These are phyloP conservation scores for Nesoenas mayeri DNA, from an alignment of 2,113 vertebrate genomes.

Conservation along the genomic window DNA sequence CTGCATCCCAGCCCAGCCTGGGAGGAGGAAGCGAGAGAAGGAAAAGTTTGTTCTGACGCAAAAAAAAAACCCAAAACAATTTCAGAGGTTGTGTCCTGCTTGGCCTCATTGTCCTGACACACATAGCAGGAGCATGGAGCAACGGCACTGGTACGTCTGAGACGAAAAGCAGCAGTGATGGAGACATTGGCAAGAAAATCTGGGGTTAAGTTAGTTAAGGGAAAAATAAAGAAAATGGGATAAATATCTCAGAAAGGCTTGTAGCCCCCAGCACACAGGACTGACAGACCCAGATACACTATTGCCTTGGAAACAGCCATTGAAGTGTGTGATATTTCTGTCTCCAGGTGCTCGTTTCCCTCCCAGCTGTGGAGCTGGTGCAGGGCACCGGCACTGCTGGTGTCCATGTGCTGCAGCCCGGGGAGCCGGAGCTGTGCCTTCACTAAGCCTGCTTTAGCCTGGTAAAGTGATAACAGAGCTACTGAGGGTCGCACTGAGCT, in stretches of 20 bases:
- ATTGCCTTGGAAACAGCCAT: neutral
- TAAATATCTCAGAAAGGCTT: neutral
- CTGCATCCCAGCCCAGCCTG: accelerated
- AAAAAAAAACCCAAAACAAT: neutral
- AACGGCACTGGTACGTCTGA: neutral
- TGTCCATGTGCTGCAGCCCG: neutral
- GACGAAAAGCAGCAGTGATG: neutral
- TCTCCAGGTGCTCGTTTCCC: neutral
- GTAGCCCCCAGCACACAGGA: accelerated
- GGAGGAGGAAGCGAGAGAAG: neutral
- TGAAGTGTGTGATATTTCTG: neutral
- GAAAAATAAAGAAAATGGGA: neutral
- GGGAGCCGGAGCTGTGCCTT: neutral
- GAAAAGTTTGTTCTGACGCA: neutral
- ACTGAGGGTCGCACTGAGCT: neutral
- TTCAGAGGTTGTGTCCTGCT: neutral
- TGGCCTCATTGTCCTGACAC: accelerated
- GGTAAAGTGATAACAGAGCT: accelerated
- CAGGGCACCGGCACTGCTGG: neutral
- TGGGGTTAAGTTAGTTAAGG: neutral
- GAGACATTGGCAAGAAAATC: neutral
- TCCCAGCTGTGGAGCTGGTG: neutral
- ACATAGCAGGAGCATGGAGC: neutral
- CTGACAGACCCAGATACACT: neutral
- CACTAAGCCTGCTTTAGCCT: neutral